Base-by-base conservation (phyloP, 2,888 invertebrate species). In the Ligdia adustata region DNA sequence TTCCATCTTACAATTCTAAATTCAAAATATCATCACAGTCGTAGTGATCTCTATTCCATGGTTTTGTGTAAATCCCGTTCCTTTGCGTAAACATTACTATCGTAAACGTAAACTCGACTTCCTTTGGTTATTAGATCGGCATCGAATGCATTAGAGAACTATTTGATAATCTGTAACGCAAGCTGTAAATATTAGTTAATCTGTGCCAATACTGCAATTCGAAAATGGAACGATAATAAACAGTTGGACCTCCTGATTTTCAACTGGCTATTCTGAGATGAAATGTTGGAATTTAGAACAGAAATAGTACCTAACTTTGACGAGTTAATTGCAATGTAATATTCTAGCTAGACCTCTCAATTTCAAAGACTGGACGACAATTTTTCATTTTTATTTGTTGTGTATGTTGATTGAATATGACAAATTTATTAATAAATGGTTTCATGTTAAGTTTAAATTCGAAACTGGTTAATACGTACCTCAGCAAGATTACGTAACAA, bases 131-230 rank as follows among this genome's bases (percentile, higher is more conserved):
- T 48, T 32, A 48, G 15, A 52, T 45, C 45, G 52, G 39, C 50
- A 55, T 57, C 51, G 52, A 41, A 52, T 64, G 75, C 75, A 79
- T 78, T 79, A 27, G 11, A 27, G 11, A 27, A 22, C 22, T 22
- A 22, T 22, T 22, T 22, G 22, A n/a, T 22, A 22, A 22, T 22
- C 22, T 7, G 22, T 22, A 7, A 1, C 22, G 6, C n/a, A 7
- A n/a, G 22, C 7, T 3, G 22, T 22, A 22, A 22, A 22, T 34
- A 20, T 34, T 14, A 2, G 7, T 14, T 11, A 3, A 4, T 16
- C 20, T 34, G 24, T 24, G 24, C 14, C 14, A n/a, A 13, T 14
- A 75, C 70, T 76, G 76, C 73, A 66, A 68, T 64, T 62, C 63
- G 57, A 64, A 64, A 60, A 67, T 66, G 51, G 62, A 37, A 37